Percentiles rank a stretch among this genome's conserved stretches.
Conservation (phyloP, 2,888 invertebrate species). For the Eristalis pertinax region DNA sequence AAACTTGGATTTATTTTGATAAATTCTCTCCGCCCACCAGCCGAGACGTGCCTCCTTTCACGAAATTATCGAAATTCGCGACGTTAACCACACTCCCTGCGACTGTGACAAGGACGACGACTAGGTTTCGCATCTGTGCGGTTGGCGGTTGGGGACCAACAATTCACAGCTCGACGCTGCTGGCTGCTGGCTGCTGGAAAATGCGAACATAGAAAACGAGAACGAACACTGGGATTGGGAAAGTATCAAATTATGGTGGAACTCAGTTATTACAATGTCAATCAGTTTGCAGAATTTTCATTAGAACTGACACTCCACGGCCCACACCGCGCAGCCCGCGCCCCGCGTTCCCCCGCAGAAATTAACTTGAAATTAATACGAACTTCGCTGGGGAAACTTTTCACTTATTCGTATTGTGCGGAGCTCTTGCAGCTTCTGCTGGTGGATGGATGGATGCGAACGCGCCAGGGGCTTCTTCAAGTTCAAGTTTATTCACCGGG, state of each 20-base stretch:
- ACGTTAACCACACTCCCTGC: conserved; percentile 23
- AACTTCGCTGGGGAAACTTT: conserved; percentile 47
- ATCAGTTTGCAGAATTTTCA: conserved; percentile 57
- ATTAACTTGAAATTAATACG: conserved; percentile 62
- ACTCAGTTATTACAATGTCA: conserved; percentile 57
- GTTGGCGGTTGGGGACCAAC: conserved; percentile 1
- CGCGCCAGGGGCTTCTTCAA: conserved; percentile 40
- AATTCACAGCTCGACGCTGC: neutral
- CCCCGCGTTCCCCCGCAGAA: conserved; percentile 6
- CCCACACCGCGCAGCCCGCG: neutral
- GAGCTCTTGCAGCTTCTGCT: conserved; percentile 35
- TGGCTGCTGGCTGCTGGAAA: neutral
- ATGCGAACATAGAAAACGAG: neutral
- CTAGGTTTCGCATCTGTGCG: conserved; percentile 2
- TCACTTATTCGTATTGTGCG: conserved; percentile 11
- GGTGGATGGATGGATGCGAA: conserved; percentile 15
- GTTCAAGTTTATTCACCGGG: conserved; percentile 51
- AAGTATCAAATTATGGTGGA: conserved; percentile 52
- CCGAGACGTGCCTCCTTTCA: neutral
- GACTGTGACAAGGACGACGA: neutral
- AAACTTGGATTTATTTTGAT: conserved; percentile 38
- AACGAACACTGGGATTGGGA: conserved; percentile 19
- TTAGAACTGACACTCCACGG: conserved; percentile 14
- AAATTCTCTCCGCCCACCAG: neutral
- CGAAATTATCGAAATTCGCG: conserved; percentile 29